Base-by-base conservation (phyloP, 2,888 invertebrate genomes). In the Hesperia comma region DNA sequence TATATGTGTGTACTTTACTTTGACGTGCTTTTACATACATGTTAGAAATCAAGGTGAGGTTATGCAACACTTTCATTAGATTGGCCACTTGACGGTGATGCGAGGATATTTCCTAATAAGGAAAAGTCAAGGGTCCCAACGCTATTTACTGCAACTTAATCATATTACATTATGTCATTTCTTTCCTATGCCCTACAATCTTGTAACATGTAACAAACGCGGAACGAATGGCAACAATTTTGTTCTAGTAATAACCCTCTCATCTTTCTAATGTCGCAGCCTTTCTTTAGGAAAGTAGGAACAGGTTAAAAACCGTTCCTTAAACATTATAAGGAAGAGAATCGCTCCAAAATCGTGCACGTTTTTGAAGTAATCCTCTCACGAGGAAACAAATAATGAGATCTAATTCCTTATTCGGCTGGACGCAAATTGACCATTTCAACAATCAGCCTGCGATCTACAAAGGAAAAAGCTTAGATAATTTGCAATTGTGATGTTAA, bases 21-120 rank as follows among this genome's bases (percentile, higher is more conserved):
- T 33, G 33, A 33, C 10, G 2, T 37, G 37, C 2, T 49, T 63
- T 57, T 51, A 51, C 40, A 15, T 51, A 41, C 40, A 33, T 21
- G 33, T 41, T 58, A 40, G 57, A 41, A 64, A 64, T 64, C 64
- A 64, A 64, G 64, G 64, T 53, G 58, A 64, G 8, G 12, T 64
- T 58, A 58, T 15, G 58, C 41, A 64, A 64, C 32, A 33, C 63
- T 64, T 64, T 64, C 58, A 58, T 64, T 64, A 64, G 64, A 64
- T 57, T 46, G 46, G n/a, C 57, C 64, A 58, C 32, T 26, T 12
- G 26, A 26, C 26, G 26, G 56, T 33, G 53, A 63, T 40, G 51
- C 40, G 57, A 58, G 64, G 51, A 64, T 64, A 17, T 53, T 53
- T 53, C 64, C 53, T 58, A 64, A 64, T 64, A 64, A 53, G 64